Evolutionary conservation across 1,140 invertebrate genomes (phyloP), one percentile per base, ranked within the genome.

Genomic region (Trichonephila clavipes): DNA sequence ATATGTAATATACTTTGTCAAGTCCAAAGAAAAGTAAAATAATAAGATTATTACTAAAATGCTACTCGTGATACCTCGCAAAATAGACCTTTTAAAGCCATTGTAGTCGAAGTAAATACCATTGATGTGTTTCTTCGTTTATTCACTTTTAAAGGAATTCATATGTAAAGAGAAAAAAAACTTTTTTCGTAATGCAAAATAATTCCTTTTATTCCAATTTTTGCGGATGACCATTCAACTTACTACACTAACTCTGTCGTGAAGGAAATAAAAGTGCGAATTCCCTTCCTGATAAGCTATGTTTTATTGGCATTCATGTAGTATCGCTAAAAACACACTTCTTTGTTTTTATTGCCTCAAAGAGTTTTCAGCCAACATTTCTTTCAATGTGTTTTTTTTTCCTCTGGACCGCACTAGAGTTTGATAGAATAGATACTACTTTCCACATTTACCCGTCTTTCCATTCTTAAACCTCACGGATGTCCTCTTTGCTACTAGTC

Each of bases 271-370:
- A 34, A 34, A 34, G 28, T 72, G 14, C 12, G 24, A 34, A 34
- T 72, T 72, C 16, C 24, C 24, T 14, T 14, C 12, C 69, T 72
- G 69, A 72, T 72, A 72, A 72, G 24, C 69, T 24, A 28, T 72
- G 69, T 72, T 72, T 72, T 72, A 72, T 72, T 72, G 69, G 28
- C 69, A 72, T 72, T 34, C 69, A 72, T 72, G 69, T 72, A n/a
- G n/a, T n/a, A 72, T 34, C 10, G n/a, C 69, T 8, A 72, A 72
- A 69, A 24, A 24, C 12, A 72, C 21, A 72, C 24, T 16, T 24
- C 69, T 72, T 72, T 72, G 34, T 72, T n/a, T 72, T 72, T 72
- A 72, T 72, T 24, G 69, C 69, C 40, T 16, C 81, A 58, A 83
- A 51, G 81, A 83, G 81, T 82, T 77, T 77, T 82, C 81, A 40